Evolutionary conservation across 1,140 invertebrate genomes (phyloP).

Genomic region (Periplaneta americana): DNA sequence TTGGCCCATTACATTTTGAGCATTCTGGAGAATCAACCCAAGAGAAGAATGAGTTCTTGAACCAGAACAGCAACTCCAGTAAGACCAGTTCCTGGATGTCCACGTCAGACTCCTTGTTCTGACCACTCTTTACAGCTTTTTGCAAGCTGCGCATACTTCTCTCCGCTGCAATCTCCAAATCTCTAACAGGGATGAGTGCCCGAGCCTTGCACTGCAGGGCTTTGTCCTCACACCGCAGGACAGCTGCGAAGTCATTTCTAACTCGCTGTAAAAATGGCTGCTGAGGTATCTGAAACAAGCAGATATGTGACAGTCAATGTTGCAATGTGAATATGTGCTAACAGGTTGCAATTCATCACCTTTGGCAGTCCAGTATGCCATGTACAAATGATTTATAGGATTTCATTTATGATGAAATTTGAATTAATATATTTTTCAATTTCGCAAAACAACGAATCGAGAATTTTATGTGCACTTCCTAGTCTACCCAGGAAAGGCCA

Average conservation of each 20-base stretch:
- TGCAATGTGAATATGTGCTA: no score
- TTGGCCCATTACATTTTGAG: conserved; percentile 51
- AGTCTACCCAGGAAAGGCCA: no score
- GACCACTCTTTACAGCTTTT: conserved; percentile 44
- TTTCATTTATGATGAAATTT: no score
- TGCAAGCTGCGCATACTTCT: conserved; percentile 55
- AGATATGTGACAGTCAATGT: no score
- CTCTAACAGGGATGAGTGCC: conserved; percentile 50
- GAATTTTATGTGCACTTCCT: no score
- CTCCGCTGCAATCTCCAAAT: conserved; percentile 52
- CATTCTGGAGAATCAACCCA: conserved; percentile 85
- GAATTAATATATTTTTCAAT: no score
- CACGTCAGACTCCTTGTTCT: conserved; percentile 41
- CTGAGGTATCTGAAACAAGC: not conserved
- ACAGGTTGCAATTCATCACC: no score
- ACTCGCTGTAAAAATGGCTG: conserved; percentile 49
- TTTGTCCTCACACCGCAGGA: conserved; percentile 58
- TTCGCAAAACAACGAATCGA: no score
- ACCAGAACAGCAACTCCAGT: conserved; percentile 80
- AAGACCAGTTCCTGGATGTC: conserved; percentile 69
- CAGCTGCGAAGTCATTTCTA: conserved; percentile 45
- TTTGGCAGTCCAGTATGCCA: no score
- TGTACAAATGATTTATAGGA: no score
- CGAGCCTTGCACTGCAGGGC: conserved; percentile 49
- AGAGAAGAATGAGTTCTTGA: conserved; percentile 84